A percentile compares a stretch with the other conserved stretches of the same genome.
Conservation (phyloP, 2,113 vertebrate species). For the Fulmarus glacialis region DNA sequence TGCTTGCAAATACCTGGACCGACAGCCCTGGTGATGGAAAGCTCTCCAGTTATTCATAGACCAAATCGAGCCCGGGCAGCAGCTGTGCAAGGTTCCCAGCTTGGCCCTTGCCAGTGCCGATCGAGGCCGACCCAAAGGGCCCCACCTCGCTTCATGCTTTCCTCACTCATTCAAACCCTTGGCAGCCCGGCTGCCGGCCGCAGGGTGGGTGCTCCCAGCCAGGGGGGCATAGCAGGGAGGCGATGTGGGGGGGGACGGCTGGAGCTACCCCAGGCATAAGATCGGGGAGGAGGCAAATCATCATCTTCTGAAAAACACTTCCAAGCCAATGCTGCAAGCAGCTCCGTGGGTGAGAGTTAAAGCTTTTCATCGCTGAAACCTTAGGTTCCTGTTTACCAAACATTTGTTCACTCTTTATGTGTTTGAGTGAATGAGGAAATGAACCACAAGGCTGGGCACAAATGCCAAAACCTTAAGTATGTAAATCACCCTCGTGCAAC, state of each 20-base stretch:
- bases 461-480: slow-evolving; percentile 6
- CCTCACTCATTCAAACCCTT: neutral
- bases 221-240: neutral
- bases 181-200: neutral
- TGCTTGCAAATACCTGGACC: slow-evolving; percentile 56
- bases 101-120: neutral
- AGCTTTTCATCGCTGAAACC: slow-evolving; percentile 32
- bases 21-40: slow-evolving; percentile 49
- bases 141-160: neutral
- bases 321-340: slow-evolving; percentile 15
- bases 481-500: neutral
- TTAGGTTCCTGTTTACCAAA: slow-evolving; percentile 72
- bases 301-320: neutral
- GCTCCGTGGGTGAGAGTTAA: slow-evolving; percentile 9
- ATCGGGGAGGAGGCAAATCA: neutral
- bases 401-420: slow-evolving; percentile 37
- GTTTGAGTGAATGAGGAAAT: slow-evolving; percentile 35
- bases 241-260: neutral
- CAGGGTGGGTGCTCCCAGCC: neutral
- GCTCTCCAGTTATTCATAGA: slow-evolving; percentile 48
- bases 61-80: neutral
- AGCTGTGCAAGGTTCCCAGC: slow-evolving; percentile 38
- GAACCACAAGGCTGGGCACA: slow-evolving; percentile 16
- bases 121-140: neutral
- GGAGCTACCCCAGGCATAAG: neutral